Evolutionary conservation across 2,888 invertebrate species (phyloP).

Genomic region (Xanthorhoe designata): DNA sequence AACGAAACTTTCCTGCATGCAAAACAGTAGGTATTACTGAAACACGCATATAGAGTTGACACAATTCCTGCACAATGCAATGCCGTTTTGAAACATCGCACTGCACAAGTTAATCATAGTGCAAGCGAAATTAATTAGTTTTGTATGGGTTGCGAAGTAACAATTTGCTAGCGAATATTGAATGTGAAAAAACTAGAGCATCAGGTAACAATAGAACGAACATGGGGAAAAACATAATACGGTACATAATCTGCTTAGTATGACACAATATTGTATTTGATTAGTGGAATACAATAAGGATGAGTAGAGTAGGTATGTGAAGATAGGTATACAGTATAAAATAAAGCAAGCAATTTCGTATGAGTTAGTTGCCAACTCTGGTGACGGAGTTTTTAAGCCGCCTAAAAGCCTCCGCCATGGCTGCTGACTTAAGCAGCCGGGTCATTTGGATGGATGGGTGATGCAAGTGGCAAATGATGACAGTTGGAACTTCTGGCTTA

Average conservation of each 20-base stretch:
- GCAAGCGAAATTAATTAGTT: slow-evolving; percentile 43
- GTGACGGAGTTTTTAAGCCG: too few species aligned
- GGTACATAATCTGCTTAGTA: not conserved
- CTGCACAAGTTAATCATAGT: slow-evolving; percentile 42
- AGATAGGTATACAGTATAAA: too few species aligned
- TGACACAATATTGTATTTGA: not conserved
- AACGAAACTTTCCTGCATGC: slow-evolving; percentile 20
- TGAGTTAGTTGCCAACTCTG: too few species aligned
- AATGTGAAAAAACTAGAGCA: slow-evolving; percentile 29
- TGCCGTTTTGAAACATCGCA: slow-evolving; percentile 40
- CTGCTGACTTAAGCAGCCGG: too few species aligned
- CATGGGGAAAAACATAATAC: not conserved
- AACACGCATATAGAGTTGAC: slow-evolving; percentile 37
- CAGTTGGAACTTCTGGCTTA: too few species aligned
- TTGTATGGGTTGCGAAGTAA: slow-evolving; percentile 29
- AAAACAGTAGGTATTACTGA: slow-evolving; percentile 22
- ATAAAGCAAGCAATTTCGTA: too few species aligned
- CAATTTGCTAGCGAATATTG: slow-evolving; percentile 28
- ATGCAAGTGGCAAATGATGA: too few species aligned
- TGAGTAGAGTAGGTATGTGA: too few species aligned
- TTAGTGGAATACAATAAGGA: too few species aligned
- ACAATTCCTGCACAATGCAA: slow-evolving; percentile 42
- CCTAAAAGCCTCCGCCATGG: too few species aligned
- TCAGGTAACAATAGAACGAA: slow-evolving; percentile 17
- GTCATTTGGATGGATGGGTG: too few species aligned